Evolutionary conservation across 2,113 vertebrate genomes (phyloP).

Genomic region (Phylloscopus trochiloides): DNA sequence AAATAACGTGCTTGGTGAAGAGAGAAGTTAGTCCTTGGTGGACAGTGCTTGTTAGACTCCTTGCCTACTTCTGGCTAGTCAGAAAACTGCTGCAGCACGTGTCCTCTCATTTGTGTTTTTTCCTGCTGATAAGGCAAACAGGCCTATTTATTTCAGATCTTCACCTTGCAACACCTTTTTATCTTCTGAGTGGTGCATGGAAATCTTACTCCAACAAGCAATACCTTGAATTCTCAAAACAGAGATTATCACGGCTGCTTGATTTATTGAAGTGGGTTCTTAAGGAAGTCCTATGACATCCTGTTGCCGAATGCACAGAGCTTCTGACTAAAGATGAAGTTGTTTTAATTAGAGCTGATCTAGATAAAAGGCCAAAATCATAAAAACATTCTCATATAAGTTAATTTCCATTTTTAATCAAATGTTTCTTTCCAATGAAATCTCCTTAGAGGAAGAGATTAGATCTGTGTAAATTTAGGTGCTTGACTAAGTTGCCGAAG

Average conservation of each 20-base stretch:
- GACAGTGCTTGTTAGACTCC: neutral
- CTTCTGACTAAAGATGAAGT: neutral
- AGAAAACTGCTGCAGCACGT: neutral
- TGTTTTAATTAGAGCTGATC: neutral
- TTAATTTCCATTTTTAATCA: neutral
- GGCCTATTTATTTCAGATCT: neutral
- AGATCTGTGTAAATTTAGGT: neutral
- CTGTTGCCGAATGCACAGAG: neutral
- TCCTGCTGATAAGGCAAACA: neutral
- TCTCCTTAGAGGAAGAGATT: neutral
- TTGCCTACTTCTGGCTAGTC: neutral
- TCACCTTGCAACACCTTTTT: neutral
- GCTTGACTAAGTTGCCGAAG: neutral
- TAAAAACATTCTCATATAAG: neutral
- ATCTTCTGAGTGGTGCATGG: neutral
- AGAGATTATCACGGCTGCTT: neutral
- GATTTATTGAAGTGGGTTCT: neutral
- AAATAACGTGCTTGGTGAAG: neutral
- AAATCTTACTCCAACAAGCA: neutral
- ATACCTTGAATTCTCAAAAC: neutral
- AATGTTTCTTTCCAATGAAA: neutral
- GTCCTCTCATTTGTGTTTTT: neutral
- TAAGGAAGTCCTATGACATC: neutral
- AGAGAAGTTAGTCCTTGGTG: neutral
- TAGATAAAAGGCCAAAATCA: neutral